These are phyloP conservation scores for Merops nubicus DNA, from an alignment of 2,113 vertebrate genomes.

Conservation along the genomic window DNA sequence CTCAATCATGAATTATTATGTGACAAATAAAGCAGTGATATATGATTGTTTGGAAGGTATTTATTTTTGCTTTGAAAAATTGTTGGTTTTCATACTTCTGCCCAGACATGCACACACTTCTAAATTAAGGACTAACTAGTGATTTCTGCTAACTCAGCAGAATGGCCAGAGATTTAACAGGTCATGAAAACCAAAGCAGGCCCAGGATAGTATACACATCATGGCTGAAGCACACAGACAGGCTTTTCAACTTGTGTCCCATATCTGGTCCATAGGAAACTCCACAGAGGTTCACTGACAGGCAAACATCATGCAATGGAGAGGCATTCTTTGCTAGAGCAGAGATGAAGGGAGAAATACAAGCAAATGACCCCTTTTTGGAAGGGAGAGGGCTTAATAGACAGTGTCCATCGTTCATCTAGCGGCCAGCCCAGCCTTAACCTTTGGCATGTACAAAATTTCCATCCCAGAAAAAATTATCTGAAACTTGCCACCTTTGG, in stretches of 20 bases:
- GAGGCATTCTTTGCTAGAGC: background rate
- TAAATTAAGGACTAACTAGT: background rate
- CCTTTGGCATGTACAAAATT: background rate
- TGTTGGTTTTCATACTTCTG: background rate
- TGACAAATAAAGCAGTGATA: background rate
- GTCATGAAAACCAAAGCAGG: background rate
- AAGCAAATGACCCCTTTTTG: background rate
- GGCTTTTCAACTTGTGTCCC: background rate
- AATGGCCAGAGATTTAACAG: background rate
- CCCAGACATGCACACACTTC: background rate
- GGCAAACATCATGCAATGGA: background rate
- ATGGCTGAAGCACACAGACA: background rate
- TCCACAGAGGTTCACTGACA: background rate
- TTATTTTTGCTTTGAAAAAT: background rate
- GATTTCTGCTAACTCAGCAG: background rate
- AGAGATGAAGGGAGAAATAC: background rate
- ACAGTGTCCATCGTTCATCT: too few relatives aligned
- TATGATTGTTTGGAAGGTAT: background rate
- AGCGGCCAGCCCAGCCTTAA: too few relatives aligned
- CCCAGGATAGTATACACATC: background rate
- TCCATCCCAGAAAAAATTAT: background rate
- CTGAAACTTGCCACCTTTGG: background rate
- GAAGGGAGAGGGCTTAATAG: too few relatives aligned
- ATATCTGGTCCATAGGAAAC: background rate
- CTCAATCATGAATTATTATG: background rate